phyloP scores from a whole-genome alignment of 2,797 vertebrate genomes.

The Nyctibius grandis region DNA sequence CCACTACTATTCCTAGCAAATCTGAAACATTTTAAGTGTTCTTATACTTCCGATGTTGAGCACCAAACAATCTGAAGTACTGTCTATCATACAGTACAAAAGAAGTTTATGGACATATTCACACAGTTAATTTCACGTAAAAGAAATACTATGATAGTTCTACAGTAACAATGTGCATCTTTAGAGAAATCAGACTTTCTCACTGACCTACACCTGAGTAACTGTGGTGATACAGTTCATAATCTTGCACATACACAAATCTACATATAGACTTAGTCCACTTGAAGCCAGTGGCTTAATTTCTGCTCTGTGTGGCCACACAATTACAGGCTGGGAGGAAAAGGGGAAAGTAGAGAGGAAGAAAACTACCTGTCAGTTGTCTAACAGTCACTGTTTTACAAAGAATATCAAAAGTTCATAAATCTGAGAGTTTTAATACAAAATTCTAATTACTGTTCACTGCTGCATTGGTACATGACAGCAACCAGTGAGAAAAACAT shows the following conservation, averaged over 20 bases:
- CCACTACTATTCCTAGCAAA: background rate
- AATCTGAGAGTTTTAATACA: background rate
- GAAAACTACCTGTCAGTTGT: background rate
- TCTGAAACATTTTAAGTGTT: background rate
- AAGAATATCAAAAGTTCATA: background rate
- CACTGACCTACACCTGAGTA: background rate
- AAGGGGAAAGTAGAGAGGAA: background rate
- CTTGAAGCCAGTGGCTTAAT: background rate
- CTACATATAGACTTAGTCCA: background rate
- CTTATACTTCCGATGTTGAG: background rate
- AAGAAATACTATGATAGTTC: background rate
- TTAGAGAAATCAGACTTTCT: background rate
- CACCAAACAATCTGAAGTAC: background rate
- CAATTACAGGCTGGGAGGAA: background rate
- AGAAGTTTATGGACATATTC: background rate
- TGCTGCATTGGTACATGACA: background rate
- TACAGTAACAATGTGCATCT: background rate
- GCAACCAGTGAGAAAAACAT: background rate
- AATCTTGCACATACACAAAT: background rate
- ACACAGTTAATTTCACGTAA: background rate
- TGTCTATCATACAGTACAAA: background rate
- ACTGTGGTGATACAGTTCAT: background rate
- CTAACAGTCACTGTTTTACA: background rate
- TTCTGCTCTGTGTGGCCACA: background rate
- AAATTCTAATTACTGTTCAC: background rate